phyloP scores from a whole-genome alignment of 2,113 vertebrate genomes.

The Callaeas wilsoni region DNA sequence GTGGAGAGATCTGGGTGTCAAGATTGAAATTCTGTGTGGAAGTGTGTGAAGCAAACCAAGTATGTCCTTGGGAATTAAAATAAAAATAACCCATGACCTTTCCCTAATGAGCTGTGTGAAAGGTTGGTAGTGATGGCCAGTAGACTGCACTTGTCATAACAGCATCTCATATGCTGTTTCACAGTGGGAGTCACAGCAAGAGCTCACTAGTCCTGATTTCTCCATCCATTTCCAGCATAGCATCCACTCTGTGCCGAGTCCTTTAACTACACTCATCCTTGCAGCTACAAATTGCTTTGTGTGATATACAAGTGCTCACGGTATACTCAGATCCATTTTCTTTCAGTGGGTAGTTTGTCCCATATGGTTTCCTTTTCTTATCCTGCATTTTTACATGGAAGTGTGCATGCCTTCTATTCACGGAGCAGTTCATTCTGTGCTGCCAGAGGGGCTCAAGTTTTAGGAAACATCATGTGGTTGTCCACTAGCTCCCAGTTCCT shows the following conservation, averaged over 20 bases:
- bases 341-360: background rate
- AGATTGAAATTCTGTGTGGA: slow-evolving; percentile 12
- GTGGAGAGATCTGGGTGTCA: background rate
- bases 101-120: slow-evolving; percentile 47
- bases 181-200: slow-evolving; percentile 28
- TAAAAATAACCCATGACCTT: slow-evolving; percentile 41
- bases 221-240: background rate
- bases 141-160: slow-evolving; percentile 31
- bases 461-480: rapidly evolving
- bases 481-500: background rate
- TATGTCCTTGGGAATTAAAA: slow-evolving; percentile 17
- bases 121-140: slow-evolving; percentile 30
- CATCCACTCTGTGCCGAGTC: background rate
- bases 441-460: background rate
- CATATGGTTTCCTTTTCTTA: background rate
- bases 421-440: rapidly evolving
- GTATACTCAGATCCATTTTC: background rate
- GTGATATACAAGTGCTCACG: background rate
- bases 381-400: background rate
- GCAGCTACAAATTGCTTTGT: background rate
- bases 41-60: slow-evolving; percentile 13
- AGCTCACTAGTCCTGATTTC: slow-evolving; percentile 4
- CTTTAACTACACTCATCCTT: background rate
- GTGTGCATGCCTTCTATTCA: background rate
- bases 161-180: slow-evolving; percentile 1